phyloP scores from a whole-genome alignment of 2,888 invertebrate genomes.

The Strigamia transsilvanica region DNA sequence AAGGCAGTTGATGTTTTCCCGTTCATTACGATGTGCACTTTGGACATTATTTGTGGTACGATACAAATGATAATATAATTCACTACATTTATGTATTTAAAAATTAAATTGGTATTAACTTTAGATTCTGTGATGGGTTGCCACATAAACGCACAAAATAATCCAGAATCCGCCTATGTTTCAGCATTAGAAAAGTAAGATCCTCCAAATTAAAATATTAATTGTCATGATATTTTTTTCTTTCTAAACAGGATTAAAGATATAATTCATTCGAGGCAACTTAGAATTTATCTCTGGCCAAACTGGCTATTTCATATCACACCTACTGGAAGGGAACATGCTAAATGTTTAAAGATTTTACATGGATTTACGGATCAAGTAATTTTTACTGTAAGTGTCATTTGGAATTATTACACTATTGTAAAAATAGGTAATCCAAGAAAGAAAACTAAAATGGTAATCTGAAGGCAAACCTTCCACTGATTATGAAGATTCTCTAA shows the following conservation, averaged over 20 bases:
- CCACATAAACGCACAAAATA: constrained; percentile 64
- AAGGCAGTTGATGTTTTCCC: constrained; percentile 65
- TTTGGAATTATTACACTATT: too few species aligned
- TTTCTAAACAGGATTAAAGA: constrained; percentile 63
- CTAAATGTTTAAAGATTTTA: constrained; percentile 69
- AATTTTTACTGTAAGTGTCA: not conserved
- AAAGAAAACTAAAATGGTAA: not conserved
- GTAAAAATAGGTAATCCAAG: constrained; percentile 8
- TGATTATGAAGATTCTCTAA: not conserved
- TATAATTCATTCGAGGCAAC: constrained; percentile 68
- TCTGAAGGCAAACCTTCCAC: not conserved
- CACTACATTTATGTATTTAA: not conserved
- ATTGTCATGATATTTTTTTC: not conserved
- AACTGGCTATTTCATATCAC: constrained; percentile 71
- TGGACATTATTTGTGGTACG: constrained; percentile 69
- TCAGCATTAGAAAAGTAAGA: constrained; percentile 62
- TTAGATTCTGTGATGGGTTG: constrained; percentile 65
- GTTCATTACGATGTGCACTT: constrained; percentile 66
- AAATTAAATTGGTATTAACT: not conserved
- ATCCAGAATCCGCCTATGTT: constrained; percentile 64
- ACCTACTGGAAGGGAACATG: constrained; percentile 70
- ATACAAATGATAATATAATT: not conserved
- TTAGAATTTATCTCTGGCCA: constrained; percentile 70
- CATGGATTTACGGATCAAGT: constrained; percentile 71
- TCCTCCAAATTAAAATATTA: not conserved